phyloP scores from a whole-genome alignment of 1,140 invertebrate species.

The Zaprionus inermis region DNA sequence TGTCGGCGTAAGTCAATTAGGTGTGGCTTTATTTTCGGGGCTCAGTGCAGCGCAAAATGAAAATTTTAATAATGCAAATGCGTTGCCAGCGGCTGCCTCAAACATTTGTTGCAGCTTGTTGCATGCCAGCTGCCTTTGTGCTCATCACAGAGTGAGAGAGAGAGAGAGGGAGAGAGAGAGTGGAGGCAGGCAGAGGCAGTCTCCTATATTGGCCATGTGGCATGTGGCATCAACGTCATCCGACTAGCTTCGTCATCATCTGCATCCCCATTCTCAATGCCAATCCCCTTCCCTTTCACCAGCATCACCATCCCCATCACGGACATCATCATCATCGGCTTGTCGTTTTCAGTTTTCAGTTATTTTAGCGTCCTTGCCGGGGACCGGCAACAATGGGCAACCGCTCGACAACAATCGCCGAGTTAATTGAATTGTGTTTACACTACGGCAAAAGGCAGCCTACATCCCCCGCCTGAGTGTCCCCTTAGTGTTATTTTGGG shows the following conservation, averaged over 20 bases:
- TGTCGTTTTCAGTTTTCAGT: constrained; percentile 69
- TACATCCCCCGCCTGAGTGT: background rate
- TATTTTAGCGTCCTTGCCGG: constrained; percentile 68
- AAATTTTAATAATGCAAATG: constrained; percentile 79
- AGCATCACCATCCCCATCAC: constrained; percentile 14
- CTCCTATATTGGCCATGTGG: constrained; percentile 39
- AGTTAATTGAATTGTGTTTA: constrained; percentile 82
- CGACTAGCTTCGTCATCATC: constrained; percentile 11
- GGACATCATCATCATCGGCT: constrained; percentile 58
- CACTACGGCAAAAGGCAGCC: constrained; percentile 55
- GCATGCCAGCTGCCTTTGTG: constrained; percentile 46
- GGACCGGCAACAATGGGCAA: constrained; percentile 68
- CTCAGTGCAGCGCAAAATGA: constrained; percentile 54
- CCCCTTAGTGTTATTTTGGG: constrained; percentile 36
- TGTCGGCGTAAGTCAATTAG: constrained; percentile 60
- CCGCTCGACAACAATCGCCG: constrained; percentile 61
- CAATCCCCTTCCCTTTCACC: background rate
- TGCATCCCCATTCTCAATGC: background rate
- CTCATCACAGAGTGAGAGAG: background rate
- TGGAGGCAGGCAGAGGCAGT: too few species aligned
- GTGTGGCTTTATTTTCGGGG: constrained; percentile 31
- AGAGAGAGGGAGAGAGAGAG: background rate
- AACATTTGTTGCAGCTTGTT: constrained; percentile 58
- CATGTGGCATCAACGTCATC: constrained; percentile 35
- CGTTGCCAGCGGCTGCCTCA: constrained; percentile 41